These are phyloP conservation scores for Xenus cinereus DNA, from an alignment of 2,113 vertebrate genomes.

Conservation along the genomic window DNA sequence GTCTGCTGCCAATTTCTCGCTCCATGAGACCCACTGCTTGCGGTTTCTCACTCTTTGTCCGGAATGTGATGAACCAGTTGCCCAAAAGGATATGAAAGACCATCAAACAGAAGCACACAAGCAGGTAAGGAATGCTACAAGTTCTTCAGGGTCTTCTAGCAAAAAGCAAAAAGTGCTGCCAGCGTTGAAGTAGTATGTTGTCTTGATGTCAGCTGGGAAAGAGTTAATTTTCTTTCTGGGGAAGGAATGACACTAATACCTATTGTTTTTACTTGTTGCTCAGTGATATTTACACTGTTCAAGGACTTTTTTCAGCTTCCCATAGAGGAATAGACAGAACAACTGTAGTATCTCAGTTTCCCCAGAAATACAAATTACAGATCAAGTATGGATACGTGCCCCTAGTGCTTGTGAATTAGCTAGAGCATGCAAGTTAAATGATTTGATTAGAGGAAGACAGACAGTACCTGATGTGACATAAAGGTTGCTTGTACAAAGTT, in stretches of 20 bases:
- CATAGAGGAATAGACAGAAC: background rate
- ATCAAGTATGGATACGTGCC: background rate
- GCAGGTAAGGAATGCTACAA: constrained; percentile 61
- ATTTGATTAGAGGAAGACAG: background rate
- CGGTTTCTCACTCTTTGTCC: constrained; percentile 77
- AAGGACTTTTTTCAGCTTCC: background rate
- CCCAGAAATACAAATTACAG: background rate
- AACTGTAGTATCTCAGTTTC: background rate
- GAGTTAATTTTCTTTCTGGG: background rate
- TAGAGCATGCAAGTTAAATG: background rate
- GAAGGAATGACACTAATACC: background rate
- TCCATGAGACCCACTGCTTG: constrained; percentile 82
- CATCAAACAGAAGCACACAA: constrained; percentile 73
- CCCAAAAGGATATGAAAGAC: constrained; percentile 55
- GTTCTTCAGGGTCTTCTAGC: background rate
- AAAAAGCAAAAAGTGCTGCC: background rate
- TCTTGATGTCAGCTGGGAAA: background rate
- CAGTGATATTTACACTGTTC: background rate
- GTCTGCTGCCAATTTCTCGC: constrained; percentile 69
- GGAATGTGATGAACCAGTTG: constrained; percentile 72
- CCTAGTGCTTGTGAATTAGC: background rate
- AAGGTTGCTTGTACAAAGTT: background rate
- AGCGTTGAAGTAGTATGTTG: background rate
- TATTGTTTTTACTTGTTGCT: background rate
- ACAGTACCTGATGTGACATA: background rate